Base-by-base conservation (phyloP, 2,888 invertebrate genomes). In the Drosophila mulleri region DNA sequence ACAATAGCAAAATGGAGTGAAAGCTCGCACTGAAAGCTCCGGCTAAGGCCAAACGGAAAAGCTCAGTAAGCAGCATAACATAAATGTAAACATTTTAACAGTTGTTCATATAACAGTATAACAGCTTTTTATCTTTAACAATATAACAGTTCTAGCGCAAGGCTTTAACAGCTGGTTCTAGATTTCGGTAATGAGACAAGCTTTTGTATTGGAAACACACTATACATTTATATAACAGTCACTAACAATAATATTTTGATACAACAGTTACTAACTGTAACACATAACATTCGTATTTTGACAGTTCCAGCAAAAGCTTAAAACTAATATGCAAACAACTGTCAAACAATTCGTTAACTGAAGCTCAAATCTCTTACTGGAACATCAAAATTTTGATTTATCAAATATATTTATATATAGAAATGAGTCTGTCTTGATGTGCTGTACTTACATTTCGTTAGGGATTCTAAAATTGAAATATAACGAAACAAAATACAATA, bases 361-460 rank as follows among this genome's bases (percentile, higher is more conserved):
- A 29, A 35, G 3, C 29, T 14, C 32, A 41, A 23, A 14, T n/a
- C 6, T 44, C 44, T 48, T 52, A 54, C 50, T 47, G 18, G 39
- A 11, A 4, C 35, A 64, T 53, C 47, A 48, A 52, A 59, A 26
- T 45, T 65, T 65, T 5, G 41, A 54, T 14, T 42, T 29, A 44
- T 23, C 47, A 37, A 44, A 60, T 37, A n/a, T 23, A 42, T 48
- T 2, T 23, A 11, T 48, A 29, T 48, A 29, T 48, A 48, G 29
- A 29, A 8, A 29, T 1, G 9, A 18, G 8, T 41, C 37, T 48
- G 1, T 66, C n/a, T 47, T 61, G n/a, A 67, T 63, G 32, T 61
- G 56, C 26, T 70, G 68, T 89, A 89, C 83, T 83, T 89, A 87
- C 89, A 78, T 84, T 89, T 83, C 78, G 82, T 83, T 75, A 81